These are phyloP conservation scores for Lysiphlebus fabarum DNA, from an alignment of 1,140 invertebrate genomes.

Conservation along the genomic window DNA sequence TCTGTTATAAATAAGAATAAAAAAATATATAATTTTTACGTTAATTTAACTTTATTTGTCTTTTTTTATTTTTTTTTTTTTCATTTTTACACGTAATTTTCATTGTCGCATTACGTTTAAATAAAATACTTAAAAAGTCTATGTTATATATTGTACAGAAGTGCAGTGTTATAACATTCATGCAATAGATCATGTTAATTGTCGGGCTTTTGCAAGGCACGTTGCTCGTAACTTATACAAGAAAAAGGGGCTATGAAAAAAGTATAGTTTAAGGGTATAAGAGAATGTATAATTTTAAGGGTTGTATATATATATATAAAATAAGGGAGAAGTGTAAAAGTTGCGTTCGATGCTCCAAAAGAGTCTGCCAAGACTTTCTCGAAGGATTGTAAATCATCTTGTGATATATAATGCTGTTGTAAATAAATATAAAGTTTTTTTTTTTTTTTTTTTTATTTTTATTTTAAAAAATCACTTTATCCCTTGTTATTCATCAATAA, in stretches of 20 bases:
- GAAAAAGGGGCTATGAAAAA: constrained; percentile 6
- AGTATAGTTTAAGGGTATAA: constrained; percentile 10
- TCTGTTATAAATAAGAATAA: not conserved
- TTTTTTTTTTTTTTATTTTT: not conserved
- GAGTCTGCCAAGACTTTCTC: constrained; percentile 1
- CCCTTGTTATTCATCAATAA: too few relatives aligned
- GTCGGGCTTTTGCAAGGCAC: constrained; percentile 40
- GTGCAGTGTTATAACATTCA: constrained; percentile 46
- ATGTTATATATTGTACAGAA: constrained; percentile 26
- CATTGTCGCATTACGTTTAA: too few relatives aligned
- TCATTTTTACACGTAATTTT: too few relatives aligned
- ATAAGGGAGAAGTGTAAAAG: not conserved
- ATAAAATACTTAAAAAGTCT: too few relatives aligned
- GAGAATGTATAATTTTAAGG: not conserved
- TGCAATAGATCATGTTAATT: constrained; percentile 51
- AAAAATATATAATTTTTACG: too few relatives aligned
- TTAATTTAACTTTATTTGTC: too few relatives aligned
- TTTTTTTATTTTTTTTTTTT: too few relatives aligned
- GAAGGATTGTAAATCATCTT: not conserved
- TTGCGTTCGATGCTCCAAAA: constrained; percentile 13
- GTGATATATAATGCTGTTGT: not conserved
- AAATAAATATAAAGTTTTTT: not conserved
- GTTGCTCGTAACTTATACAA: constrained; percentile 45
- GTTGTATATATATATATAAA: not conserved
- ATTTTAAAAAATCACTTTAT: too few relatives aligned